Evolutionary conservation across 2,888 invertebrate species (phyloP).

Genomic region (Sylvicola cinctus): DNA sequence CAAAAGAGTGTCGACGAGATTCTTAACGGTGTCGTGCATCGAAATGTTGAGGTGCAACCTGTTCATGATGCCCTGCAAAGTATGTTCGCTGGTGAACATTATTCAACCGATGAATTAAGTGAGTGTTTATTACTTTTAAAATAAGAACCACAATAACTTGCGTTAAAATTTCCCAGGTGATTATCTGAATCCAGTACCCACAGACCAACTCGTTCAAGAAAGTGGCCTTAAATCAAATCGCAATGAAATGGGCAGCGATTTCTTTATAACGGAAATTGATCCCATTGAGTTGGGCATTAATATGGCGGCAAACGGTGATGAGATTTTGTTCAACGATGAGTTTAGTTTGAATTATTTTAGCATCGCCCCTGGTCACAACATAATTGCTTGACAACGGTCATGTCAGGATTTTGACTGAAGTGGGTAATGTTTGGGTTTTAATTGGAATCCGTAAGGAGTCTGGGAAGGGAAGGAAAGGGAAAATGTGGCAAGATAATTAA

Average conservation of each 20-base stretch:
- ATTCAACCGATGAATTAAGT: not conserved
- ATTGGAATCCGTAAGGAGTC: too few species aligned
- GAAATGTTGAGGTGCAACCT: slow-evolving; percentile 38
- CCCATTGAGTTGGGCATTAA: slow-evolving; percentile 25
- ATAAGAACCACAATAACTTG: slow-evolving; percentile 3
- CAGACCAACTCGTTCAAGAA: slow-evolving; percentile 58
- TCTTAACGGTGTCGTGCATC: slow-evolving; percentile 32
- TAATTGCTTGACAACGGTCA: slow-evolving; percentile 25
- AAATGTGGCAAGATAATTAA: too few species aligned
- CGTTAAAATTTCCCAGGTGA: slow-evolving; percentile 24
- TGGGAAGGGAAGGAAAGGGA: too few species aligned
- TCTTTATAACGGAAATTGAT: slow-evolving; percentile 24
- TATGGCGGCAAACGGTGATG: slow-evolving; percentile 18
- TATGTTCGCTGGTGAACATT: too few species aligned
- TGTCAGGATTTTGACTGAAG: too few species aligned
- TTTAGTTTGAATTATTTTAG: slow-evolving; percentile 26
- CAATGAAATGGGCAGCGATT: slow-evolving; percentile 9
- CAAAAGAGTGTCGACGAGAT: slow-evolving; percentile 39
- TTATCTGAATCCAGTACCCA: slow-evolving; percentile 47
- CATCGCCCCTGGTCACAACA: slow-evolving; percentile 21
- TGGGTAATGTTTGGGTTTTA: too few species aligned
- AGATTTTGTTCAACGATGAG: slow-evolving; percentile 24
- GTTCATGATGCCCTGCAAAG: too few species aligned
- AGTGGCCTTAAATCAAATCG: slow-evolving; percentile 38
- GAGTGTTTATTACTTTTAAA: not conserved